Conservation (phyloP, 2,888 invertebrate genomes). For the Agrypnus murinus region DNA sequence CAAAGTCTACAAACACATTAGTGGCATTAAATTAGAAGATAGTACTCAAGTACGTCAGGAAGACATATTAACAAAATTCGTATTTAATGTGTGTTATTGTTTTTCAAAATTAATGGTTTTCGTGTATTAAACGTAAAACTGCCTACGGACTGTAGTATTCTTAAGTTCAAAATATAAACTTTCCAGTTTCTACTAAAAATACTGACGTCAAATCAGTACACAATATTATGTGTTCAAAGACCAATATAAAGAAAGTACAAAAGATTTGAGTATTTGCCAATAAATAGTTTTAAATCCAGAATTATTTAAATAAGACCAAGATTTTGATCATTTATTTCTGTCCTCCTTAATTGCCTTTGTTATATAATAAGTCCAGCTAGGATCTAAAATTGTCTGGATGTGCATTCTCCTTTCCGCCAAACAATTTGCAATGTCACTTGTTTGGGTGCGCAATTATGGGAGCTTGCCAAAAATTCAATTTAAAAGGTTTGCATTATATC, state of each 20-base stretch:
- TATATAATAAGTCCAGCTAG: constrained; percentile 37
- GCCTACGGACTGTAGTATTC: neutral
- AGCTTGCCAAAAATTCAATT: constrained; percentile 35
- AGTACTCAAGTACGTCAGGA: neutral
- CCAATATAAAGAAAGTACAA: too few relatives aligned
- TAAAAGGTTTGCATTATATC: constrained; percentile 29
- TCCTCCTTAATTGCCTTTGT: constrained; percentile 5
- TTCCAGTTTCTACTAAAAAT: neutral
- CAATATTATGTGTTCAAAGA: neutral
- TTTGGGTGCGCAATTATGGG: constrained; percentile 43
- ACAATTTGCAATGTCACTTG: constrained; percentile 41
- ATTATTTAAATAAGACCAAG: too few relatives aligned
- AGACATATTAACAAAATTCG: constrained; percentile 19
- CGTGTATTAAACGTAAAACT: constrained; percentile 5
- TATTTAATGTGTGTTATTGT: constrained; percentile 23
- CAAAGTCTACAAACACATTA: too few relatives aligned
- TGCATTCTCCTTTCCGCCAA: constrained; percentile 11
- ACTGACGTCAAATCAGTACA: constrained; percentile 16
- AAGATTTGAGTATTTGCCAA: too few relatives aligned
- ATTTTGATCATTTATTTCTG: neutral
- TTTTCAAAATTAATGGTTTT: constrained; percentile 14
- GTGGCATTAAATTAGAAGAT: too few relatives aligned
- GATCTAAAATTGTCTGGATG: constrained; percentile 20
- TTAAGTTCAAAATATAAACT: too few relatives aligned
- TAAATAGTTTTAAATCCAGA: constrained; percentile 6